Percentiles rank a stretch among this genome's conserved stretches.
Conservation (phyloP, 1,140 invertebrate genomes). For the Papilio polyxenes region DNA sequence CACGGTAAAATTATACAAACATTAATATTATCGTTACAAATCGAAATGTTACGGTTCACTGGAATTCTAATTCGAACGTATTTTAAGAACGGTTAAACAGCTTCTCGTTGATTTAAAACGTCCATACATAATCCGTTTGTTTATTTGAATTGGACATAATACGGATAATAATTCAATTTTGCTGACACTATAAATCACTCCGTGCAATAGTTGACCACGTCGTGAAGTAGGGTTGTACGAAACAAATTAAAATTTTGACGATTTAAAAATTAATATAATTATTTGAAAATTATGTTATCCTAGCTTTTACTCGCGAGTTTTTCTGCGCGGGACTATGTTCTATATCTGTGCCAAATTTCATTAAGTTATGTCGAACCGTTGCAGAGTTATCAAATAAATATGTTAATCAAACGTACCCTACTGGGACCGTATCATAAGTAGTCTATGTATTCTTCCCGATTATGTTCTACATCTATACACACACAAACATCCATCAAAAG, state of each 20-base stretch:
- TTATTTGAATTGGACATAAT: constrained; percentile 17
- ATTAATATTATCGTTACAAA: neutral
- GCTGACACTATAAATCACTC: constrained; percentile 23
- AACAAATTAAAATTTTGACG: neutral
- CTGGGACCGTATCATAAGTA: too few species aligned
- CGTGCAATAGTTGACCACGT: neutral
- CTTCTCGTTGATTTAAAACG: neutral
- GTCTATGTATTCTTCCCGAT: too few species aligned
- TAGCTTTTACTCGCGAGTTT: too few species aligned
- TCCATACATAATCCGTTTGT: constrained; percentile 29
- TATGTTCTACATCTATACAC: too few species aligned
- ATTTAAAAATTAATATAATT: too few species aligned
- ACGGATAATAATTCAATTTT: constrained; percentile 36
- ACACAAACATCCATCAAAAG: too few species aligned
- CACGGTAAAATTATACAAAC: neutral
- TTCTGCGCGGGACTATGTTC: too few species aligned
- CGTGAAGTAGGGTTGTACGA: constrained; percentile 12
- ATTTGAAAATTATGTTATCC: too few species aligned
- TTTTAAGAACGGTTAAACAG: constrained; percentile 4
- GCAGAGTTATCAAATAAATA: too few species aligned
- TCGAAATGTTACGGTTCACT: neutral
- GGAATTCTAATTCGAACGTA: neutral
- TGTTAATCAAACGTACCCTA: too few species aligned
- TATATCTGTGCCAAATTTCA: too few species aligned
- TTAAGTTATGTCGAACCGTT: too few species aligned